Conservation (phyloP, 2,888 invertebrate genomes). For the Theretra japonica region DNA sequence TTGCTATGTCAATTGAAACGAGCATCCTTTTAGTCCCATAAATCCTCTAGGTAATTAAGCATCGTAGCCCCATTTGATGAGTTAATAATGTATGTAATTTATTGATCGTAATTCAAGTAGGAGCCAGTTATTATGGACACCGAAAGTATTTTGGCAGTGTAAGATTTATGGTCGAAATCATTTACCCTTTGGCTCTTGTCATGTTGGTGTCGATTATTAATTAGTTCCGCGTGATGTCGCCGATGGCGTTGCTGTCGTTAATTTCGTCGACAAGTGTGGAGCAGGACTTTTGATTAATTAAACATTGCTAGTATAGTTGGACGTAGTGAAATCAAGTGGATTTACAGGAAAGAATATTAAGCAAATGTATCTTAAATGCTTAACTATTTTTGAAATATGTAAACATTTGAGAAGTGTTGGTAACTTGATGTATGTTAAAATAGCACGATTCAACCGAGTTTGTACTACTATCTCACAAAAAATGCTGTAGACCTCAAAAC, state of each 20-base stretch:
- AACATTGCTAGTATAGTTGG: too few species aligned
- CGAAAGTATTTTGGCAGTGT: conserved; percentile 13
- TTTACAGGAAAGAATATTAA: too few species aligned
- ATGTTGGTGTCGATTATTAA: conserved; percentile 47
- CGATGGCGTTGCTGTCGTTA: conserved; percentile 36
- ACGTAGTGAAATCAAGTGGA: too few species aligned
- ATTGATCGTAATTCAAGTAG: conserved; percentile 17
- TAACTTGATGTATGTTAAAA: too few species aligned
- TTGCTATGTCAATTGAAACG: too few species aligned
- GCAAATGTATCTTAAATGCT: too few species aligned
- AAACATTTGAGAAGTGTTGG: too few species aligned
- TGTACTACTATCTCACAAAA: too few species aligned
- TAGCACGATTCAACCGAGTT: too few species aligned
- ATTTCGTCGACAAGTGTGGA: conserved; percentile 37
- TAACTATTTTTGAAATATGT: too few species aligned
- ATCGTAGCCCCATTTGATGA: neutral
- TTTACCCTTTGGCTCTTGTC: conserved; percentile 27
- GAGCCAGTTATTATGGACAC: neutral
- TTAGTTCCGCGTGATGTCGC: conserved; percentile 52
- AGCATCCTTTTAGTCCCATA: too few species aligned
- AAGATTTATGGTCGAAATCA: conserved; percentile 10
- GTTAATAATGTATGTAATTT: conserved; percentile 15
- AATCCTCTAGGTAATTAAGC: neutral
- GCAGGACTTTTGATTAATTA: conserved; percentile 30
- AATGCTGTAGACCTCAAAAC: too few species aligned